Evolutionary conservation across 2,797 vertebrate species (phyloP), one percentile per base, ranked within the genome.

Genomic region (Pipistrellus nathusii): DNA sequence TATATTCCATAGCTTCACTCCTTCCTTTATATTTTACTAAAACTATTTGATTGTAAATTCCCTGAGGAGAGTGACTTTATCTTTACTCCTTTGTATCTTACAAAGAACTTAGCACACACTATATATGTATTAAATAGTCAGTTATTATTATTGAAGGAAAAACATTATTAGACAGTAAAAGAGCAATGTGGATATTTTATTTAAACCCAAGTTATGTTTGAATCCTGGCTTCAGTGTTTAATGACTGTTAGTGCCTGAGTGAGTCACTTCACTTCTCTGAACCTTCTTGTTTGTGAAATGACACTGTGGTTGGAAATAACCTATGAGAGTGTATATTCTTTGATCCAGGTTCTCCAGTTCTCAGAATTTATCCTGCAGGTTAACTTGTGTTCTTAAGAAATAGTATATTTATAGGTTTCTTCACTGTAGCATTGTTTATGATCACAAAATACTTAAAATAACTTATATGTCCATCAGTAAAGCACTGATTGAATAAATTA

Each of bases 381-480:
- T 55, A 92, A 48, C 12, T 85, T 84, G 4, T 32, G n/a, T 84
- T 48, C 53, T 89, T 85, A 25, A 92, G 48, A 92, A 89, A 41
- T 75, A 17, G 72, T 66, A 13, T 75, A 48, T 88, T 57, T 57
- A 41, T 10, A 51, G 9, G 23, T 35, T 81, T 81, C 32, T 64
- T 93, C 68, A 46, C 15, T 46, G 46, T 21, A 87, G 35, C 46
- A 73, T 35, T 87, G 59, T 73, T 55, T 44, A 20, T 30, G 27
- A 55, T 53, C 35, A 73, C 30, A 93, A 21, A 92, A 55, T 46
- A 55, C 35, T 53, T 81, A 55, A 30, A 77, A 86, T 66, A 66
- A 66, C 46, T 18, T 73, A 73, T 64, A 66, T 66, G 15, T 27
- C 23, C 68, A 46, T 30, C 55, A 55, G 7, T 46, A 73, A 75